Base-by-base conservation (phyloP, 1,140 invertebrate genomes). In the Philaenus spumarius region DNA sequence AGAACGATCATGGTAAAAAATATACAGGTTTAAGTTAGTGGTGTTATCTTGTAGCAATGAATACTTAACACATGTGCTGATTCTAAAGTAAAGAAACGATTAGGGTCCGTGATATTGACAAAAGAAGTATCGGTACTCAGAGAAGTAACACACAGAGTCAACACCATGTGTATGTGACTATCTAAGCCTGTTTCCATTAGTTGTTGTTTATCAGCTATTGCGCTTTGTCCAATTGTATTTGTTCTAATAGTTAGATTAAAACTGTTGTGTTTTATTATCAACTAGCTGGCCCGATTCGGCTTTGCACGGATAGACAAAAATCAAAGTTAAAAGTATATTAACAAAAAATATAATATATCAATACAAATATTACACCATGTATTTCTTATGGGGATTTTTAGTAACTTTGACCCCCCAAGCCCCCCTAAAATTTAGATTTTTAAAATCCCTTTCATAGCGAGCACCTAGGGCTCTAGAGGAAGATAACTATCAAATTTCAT, bases 1-100 rank as follows among this genome's bases (percentile, higher is more conserved):
- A 48, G 22, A 48, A 48, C 46, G 24, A 24, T 34, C 46, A 48
- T 20, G 35, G 43, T 58, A 17, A 15, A 58, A 51, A 48, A 50
- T 30, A 15, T 30, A 6, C 30, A 34, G 15, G 12, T 20, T 5
- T 50, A 9, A 6, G 11, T 48, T 48, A n/a, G 11, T 48, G 15
- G 7, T 48, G 46, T 24, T 15, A 48, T 48, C 5, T 9, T 19
- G 19, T 20, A 9, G 17, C 9, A 7, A 4, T 22, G 46, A 24
- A 9, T 24, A 11, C 22, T 48, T 23, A 7, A 6, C 12, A 19
- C 46, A 22, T 24, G 46, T 48, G 46, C 46, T 22, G 26, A 23
- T 48, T 24, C 3, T 48, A 23, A 19, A 48, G 19, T 7, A 15
- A 48, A 23, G 17, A 22, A 19, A 48, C 22, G 46, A 19, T 20